phyloP scores from a whole-genome alignment of 2,888 invertebrate species.

The Protodeltote pygarga region DNA sequence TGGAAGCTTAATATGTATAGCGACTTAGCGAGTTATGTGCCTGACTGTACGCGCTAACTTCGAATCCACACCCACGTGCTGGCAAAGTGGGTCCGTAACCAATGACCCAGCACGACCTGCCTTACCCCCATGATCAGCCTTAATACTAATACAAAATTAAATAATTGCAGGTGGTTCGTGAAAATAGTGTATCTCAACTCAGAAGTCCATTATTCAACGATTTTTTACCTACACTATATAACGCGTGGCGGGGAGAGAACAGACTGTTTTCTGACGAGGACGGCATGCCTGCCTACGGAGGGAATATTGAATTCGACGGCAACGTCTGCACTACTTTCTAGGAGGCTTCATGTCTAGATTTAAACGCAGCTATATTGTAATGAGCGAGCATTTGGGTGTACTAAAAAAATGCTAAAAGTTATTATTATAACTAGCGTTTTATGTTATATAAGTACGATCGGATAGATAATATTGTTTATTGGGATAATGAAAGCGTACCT shows the following conservation, averaged over 20 bases:
- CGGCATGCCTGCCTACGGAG: conserved; percentile 46
- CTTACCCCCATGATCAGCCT: too few species aligned
- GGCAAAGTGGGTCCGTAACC: too few species aligned
- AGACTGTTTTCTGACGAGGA: conserved; percentile 59
- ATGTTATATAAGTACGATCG: too few species aligned
- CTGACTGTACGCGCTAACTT: too few species aligned
- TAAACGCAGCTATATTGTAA: conserved; percentile 27
- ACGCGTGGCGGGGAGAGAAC: conserved; percentile 71
- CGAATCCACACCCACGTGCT: too few species aligned
- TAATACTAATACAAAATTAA: not conserved
- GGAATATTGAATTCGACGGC: conserved; percentile 77
- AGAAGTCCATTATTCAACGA: conserved; percentile 79
- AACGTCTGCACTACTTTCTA: conserved; percentile 81
- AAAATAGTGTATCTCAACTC: conserved; percentile 64
- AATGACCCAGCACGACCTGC: too few species aligned
- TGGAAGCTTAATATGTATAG: too few species aligned
- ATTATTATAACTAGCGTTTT: too few species aligned
- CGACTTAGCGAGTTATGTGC: too few species aligned
- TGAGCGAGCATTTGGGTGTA: not conserved
- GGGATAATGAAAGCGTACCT: too few species aligned
- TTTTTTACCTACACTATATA: conserved; percentile 80
- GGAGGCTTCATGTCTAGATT: conserved; percentile 29
- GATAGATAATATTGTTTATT: too few species aligned
- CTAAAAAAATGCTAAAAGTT: not conserved
- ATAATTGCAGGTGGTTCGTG: conserved; percentile 71